phyloP scores from a whole-genome alignment of 2,888 invertebrate species.

The Harpalus rubripes region DNA sequence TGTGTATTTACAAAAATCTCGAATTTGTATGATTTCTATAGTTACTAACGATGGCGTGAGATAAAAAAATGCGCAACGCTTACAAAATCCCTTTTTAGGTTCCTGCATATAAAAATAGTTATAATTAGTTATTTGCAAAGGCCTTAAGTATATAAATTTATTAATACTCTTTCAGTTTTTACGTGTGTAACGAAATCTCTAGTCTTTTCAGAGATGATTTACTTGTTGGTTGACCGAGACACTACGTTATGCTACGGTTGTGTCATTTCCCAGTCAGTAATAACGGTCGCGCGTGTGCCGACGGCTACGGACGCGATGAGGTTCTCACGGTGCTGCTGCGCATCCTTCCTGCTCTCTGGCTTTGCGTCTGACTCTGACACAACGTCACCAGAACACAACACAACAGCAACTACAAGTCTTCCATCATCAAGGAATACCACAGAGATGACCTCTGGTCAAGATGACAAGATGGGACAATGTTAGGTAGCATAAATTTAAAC shows the following conservation, averaged over 20 bases:
- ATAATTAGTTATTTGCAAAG: too few species aligned
- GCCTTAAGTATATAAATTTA: too few species aligned
- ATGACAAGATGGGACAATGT: not conserved
- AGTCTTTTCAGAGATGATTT: not conserved
- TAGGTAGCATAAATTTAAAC: too few species aligned
- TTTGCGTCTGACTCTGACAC: not conserved
- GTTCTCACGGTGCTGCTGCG: slow-evolving; percentile 51
- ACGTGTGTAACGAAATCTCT: too few species aligned
- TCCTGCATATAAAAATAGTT: too few species aligned
- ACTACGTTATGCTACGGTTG: not conserved
- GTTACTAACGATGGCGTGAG: too few species aligned
- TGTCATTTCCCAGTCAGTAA: slow-evolving; percentile 12
- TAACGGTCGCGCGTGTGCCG: slow-evolving; percentile 54
- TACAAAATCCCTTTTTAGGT: too few species aligned
- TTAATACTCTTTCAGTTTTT: too few species aligned
- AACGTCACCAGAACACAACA: slow-evolving; percentile 16
- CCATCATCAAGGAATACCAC: not conserved
- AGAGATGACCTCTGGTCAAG: not conserved
- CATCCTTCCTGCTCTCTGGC: slow-evolving; percentile 41
- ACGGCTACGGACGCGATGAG: slow-evolving; percentile 36
- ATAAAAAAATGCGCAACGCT: too few species aligned
- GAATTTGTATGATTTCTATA: too few species aligned
- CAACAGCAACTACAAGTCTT: not conserved
- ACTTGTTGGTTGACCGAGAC: not conserved
- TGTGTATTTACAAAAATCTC: too few species aligned